Evolutionary conservation across 2,113 vertebrate species (phyloP), one percentile per base, ranked within the genome.

Genomic region (Donacobius atricapilla): DNA sequence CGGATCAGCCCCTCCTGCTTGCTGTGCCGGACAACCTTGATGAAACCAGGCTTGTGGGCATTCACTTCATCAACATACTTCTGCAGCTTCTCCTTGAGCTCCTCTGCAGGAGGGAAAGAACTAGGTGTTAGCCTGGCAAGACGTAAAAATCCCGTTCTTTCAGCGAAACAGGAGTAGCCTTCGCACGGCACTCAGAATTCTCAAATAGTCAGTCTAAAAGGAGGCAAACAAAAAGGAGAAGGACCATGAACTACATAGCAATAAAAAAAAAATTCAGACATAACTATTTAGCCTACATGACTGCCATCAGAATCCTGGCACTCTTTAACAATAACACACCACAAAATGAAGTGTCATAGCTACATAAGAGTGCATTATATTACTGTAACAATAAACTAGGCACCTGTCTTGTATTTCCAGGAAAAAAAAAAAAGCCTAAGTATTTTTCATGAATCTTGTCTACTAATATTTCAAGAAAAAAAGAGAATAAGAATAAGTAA

Each of bases 1-100:
- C 99, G 98, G 93, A 99, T 99, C 92, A 99, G 98, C 58, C 99
- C 99, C 94, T 99, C 99, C 94, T 99, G 99, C 88, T 98, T 99
- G 96, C 91, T 88, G 95, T 99, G 99, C 17, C 99, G 98, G 84
- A 99, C 98, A 11, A 99, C 87, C 97, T 99, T 99, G 91, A 99
- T 99, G 96, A 99, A 99, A 22, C 98, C 99, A 0, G 99, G 99
- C 80, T 93, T 99, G 65, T 86, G 98, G 66, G 95, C 86, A 23
- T 99, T 99, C n/a, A 98, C 98, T 51, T 99, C 98, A 6, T 98
- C 98, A 51, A 99, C 99, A 13, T 99, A 99, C 78, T 98, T 97
- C 8, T 97, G 97, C 53, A 99, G 97, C 63, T 99, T 99, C 97
- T 99, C 98, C 97, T 99, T 99, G 25, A 99, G 98, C 60, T 99